Conservation (phyloP, 2,888 invertebrate genomes). For the Eurytoma californica region DNA sequence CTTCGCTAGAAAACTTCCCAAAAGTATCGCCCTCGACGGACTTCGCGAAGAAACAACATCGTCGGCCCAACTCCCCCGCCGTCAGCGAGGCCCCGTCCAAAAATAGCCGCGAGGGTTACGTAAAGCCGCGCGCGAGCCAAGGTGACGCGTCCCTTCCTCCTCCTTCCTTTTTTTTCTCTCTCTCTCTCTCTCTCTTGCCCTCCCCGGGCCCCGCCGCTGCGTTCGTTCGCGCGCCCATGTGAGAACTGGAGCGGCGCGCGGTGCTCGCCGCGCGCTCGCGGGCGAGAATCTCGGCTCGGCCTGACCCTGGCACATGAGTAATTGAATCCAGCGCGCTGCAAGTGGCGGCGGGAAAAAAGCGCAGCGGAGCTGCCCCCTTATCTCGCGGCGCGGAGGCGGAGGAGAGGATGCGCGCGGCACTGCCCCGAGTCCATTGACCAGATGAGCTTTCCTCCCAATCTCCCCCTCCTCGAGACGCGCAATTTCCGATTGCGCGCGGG, state of each 20-base stretch:
- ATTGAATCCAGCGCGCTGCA: constrained; percentile 35
- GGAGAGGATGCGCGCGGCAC: background rate
- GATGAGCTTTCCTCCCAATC: constrained; percentile 24
- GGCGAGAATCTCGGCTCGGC: constrained; percentile 33
- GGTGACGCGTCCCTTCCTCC: too few species aligned
- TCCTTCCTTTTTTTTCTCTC: too few species aligned
- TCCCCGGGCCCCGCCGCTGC: background rate
- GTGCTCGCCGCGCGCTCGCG: too few species aligned
- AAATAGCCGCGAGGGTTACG: too few species aligned
- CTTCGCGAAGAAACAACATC: too few species aligned
- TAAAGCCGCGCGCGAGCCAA: too few species aligned
- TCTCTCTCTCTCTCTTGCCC: too few species aligned
- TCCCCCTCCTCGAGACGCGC: background rate
- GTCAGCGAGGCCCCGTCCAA: too few species aligned
- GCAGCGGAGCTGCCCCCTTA: background rate
- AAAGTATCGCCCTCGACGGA: too few species aligned
- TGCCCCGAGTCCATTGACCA: constrained; percentile 54
- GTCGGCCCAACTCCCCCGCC: too few species aligned
- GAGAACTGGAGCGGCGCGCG: constrained; percentile 19
- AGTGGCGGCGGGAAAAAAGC: constrained; percentile 43
- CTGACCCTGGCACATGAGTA: constrained; percentile 47
- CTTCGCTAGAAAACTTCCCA: too few species aligned
- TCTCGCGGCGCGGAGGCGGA: background rate
- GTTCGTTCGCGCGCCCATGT: background rate
- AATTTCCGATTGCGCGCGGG: background rate